Base-by-base conservation (phyloP, 2,113 vertebrate genomes). In the Platysteira castanea region DNA sequence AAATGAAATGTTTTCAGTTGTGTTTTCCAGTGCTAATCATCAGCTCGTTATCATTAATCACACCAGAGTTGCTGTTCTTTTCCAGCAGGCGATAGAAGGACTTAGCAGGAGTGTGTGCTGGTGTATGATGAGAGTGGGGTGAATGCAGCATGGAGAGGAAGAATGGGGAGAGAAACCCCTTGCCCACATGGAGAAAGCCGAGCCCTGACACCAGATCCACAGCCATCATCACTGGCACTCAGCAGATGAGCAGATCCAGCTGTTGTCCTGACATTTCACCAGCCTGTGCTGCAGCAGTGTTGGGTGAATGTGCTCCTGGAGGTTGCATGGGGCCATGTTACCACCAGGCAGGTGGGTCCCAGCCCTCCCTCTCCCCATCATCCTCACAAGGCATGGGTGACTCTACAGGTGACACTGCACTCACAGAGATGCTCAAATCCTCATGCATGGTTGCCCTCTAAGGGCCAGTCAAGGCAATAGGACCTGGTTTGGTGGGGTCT, bases 1-100 rank as follows among this genome's bases (percentile, higher is more conserved):
- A 90, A 97, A 90, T 91, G 22, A 96, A 95, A 92, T 96, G 92
- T 97, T 97, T 97, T 92, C 93, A 47, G 82, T 89, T 93, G 84
- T 77, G 75, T 87, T 95, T 87, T 74, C 65, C 47, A 73, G 64
- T 27, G 61, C 83, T 94, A 97, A 97, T 97, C 96, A 97, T 91
- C 44, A 61, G 80, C 84, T 97, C 77, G 39, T 97, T 96, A 97
- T 63, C 91, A 93, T 91, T 92, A 96, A 96, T 97, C 79, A 85
- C 67, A 59, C 11, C 3, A 1, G 19, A 18, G 7, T 6, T 67
- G 35, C 63, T 82, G 50, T 10, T 81, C 63, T 44, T 93, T 85
- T 49, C n/a, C 15, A 80, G 75, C 4, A 1, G 20, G 24, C 35
- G 61, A 47, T 0, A 57, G 69, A 35, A 47, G 47, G 73, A 53